Evolutionary conservation across 2,113 vertebrate species (phyloP), one percentile per base, ranked within the genome.

Genomic region (Caranx ignobilis): DNA sequence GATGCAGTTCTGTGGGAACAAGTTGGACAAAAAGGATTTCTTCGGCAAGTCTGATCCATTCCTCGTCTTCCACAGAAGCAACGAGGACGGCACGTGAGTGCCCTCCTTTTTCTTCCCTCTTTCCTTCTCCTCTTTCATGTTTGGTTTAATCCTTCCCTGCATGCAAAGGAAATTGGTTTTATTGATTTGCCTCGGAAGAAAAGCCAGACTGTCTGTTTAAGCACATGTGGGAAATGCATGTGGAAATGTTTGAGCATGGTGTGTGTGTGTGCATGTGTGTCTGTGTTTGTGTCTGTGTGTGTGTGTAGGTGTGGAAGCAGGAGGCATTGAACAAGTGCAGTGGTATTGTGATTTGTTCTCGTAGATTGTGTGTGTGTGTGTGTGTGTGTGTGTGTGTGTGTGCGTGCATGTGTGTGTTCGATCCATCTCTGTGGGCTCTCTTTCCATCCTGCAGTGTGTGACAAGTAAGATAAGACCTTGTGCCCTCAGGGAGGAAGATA

Each of bases 1-100:
- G 93, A 97, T 97, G 96, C 96, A 97, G 50, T 96, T 97, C 89
- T 97, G 96, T 70, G 96, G 96, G 0, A 97, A 97, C 93, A 96
- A 96, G 76, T 80, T 97, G 69, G 96, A 97, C 93, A 97, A 97
- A 90, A 97, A 96, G 84, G 96, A 97, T 89, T 97, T 97, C 92
- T 97, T 97, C 37, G 96, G 96, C 68, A 97, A 97, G 87, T 97
- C 96, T 0, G 96, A 97, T 85, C 96, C 96, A 55, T 97, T 97
- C 87, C 92, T 97, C 75, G 95, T 97, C 45, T 97, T 97, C 92
- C 94, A 95, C 89, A 89, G 96, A 82, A 97, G 96, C 93, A 97
- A 97, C 45, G 96, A 97, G 91, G 96, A 97, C 64, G 93, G 96
- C 93, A 96, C 96, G 96, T 97, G 91, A 92, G 92, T 94, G 52